Conservation (phyloP, 1,140 invertebrate species). For the Oryctes rhinoceros region DNA sequence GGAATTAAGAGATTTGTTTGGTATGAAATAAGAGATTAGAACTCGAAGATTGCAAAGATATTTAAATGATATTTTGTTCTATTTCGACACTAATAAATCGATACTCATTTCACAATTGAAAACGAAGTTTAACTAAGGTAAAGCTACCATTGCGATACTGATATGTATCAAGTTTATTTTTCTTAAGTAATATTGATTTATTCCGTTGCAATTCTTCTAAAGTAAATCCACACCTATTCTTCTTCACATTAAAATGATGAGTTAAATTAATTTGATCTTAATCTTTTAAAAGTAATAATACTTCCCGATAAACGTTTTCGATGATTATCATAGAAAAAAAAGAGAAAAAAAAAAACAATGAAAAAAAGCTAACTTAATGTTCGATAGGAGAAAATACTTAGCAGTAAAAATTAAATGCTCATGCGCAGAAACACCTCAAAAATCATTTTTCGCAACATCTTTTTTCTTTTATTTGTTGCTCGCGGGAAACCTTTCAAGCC, state of each 20-base stretch:
- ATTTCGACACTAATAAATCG: no score
- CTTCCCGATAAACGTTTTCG: neutral
- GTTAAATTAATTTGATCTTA: neutral
- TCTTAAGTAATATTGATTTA: no score
- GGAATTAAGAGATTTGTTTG: no score
- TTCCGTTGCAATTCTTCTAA: neutral
- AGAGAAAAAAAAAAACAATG: neutral
- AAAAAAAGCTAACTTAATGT: slow-evolving; percentile 40
- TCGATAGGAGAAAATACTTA: slow-evolving; percentile 3
- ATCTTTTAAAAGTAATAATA: neutral
- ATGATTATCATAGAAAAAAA: neutral
- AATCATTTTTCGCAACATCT: neutral
- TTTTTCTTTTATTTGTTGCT: neutral
- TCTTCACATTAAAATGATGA: neutral
- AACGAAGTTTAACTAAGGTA: no score
- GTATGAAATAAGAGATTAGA: no score
- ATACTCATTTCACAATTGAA: no score
- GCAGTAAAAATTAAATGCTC: neutral
- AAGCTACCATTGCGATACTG: no score
- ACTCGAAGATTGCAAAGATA: no score
- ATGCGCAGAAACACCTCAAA: neutral
- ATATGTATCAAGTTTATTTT: no score
- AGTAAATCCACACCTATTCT: neutral
- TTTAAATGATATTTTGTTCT: no score
- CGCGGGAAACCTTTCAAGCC: neutral